Evolutionary conservation across 2,113 vertebrate genomes (phyloP).

Genomic region (Edolisoma coerulescens): DNA sequence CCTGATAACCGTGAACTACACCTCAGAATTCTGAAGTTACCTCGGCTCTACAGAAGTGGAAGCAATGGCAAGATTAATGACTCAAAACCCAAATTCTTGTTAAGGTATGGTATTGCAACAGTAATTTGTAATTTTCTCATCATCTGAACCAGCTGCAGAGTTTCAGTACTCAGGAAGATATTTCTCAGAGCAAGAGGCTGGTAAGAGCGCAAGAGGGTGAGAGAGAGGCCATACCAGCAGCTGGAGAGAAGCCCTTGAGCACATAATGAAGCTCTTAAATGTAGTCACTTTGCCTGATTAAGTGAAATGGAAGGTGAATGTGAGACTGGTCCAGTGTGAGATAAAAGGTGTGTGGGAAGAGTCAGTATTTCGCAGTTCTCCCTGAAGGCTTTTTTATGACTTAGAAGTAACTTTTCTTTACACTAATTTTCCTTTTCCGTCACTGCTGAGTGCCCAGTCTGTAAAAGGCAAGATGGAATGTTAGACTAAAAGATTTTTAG

Average conservation of each 20-base stretch:
- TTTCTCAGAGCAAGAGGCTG: neutral
- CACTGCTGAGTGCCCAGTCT: neutral
- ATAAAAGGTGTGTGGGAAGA: neutral
- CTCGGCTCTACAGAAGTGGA: neutral
- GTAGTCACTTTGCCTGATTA: neutral
- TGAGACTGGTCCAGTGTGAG: neutral
- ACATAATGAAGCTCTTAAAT: neutral
- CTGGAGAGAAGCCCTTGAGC: neutral
- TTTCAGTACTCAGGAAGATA: neutral
- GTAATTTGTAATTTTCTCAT: neutral
- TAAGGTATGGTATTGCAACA: neutral
- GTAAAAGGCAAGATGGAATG: neutral
- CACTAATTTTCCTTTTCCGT: neutral
- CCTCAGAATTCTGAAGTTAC: neutral
- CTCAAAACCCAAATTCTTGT: neutral
- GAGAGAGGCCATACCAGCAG: neutral
- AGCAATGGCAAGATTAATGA: neutral
- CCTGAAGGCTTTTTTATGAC: neutral
- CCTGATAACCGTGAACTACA: neutral
- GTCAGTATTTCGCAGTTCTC: neutral
- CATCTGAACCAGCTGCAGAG: neutral
- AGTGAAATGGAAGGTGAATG: neutral
- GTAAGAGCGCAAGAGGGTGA: neutral
- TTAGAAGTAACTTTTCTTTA: neutral
- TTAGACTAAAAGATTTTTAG: neutral